Conservation (phyloP, 2,113 vertebrate genomes). For the Kobus ellipsiprymnus region DNA sequence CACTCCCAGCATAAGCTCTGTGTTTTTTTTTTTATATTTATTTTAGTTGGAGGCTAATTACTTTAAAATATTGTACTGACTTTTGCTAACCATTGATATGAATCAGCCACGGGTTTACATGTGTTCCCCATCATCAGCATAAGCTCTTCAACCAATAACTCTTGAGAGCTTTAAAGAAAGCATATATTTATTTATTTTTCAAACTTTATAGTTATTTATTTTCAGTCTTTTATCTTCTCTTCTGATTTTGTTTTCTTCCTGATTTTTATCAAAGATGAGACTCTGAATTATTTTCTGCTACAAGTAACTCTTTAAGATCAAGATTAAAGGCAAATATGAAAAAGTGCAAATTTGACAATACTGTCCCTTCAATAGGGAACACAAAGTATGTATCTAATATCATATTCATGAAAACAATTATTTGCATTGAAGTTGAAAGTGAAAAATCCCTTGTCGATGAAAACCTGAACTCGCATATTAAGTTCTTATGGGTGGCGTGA, state of each 20-base stretch:
- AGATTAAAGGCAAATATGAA: constrained; percentile 17
- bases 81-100: background rate
- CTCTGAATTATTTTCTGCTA: background rate
- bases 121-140: background rate
- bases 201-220: background rate
- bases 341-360: background rate
- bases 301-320: background rate
- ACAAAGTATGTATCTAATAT: background rate
- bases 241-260: constrained; percentile 22
- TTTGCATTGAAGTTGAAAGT: constrained; percentile 28
- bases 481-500: background rate
- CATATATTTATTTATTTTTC: background rate
- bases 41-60: background rate
- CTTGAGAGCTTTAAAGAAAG: background rate
- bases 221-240: background rate
- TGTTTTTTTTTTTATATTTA: too few species aligned
- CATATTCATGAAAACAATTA: background rate
- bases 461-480: background rate
- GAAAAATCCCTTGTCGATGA: background rate
- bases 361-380: background rate
- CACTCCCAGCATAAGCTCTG: background rate
- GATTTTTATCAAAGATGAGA: background rate
- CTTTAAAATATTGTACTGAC: background rate
- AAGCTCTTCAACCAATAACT: background rate
- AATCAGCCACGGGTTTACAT: background rate